Base-by-base conservation (phyloP, 2,113 vertebrate species). In the Zapus hudsonius region DNA sequence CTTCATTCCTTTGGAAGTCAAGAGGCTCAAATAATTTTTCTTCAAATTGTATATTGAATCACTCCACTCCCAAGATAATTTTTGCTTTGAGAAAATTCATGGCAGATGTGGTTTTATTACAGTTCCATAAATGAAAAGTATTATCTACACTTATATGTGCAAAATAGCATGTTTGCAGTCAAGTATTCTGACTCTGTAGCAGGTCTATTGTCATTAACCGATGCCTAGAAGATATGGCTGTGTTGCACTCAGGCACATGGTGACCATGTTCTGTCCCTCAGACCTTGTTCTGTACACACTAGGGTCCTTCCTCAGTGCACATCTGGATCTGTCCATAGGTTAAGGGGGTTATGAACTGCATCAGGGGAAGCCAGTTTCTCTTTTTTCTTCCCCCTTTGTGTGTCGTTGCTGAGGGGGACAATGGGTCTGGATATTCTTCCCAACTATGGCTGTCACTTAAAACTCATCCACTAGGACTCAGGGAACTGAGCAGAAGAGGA, bases 21-120 rank as follows among this genome's bases (percentile, higher is more conserved):
- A n/a, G 87, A 94, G 69, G 38, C 17, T 38, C 89, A 97, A 96
- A 92, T 94, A 94, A 96, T 96, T 95, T 61, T 25, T 97, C 90
- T 93, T 97, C 55, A 91, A 40, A 3, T 96, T 92, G 86, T 93
- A 94, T 57, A 82, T 91, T 40, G 76, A 93, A 90, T 52, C 69
- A 96, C 64, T 59, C 80, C 70, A 96, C 79, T 80, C 59, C 42
- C 47, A 38, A 84, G 47, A 93, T 83, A 55, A 63, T 81, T 89
- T 95, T 17, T 92, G 25, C 25, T 76, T 38, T 16, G 85, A 76
- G 66, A 70, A 93, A 95, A 92, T 59, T 61, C 4, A 7, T 4
- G 42, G 23, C 4, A 84, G 85, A 6, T 83, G 93, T 38, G 4
- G 10, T 88, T 81, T 96, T 27, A 95, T 42, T 90, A 94, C 40